Percentiles rank a stretch among this genome's conserved stretches.
Conservation (phyloP, 2,797 vertebrate species). For the Phoxinus dragarum region DNA sequence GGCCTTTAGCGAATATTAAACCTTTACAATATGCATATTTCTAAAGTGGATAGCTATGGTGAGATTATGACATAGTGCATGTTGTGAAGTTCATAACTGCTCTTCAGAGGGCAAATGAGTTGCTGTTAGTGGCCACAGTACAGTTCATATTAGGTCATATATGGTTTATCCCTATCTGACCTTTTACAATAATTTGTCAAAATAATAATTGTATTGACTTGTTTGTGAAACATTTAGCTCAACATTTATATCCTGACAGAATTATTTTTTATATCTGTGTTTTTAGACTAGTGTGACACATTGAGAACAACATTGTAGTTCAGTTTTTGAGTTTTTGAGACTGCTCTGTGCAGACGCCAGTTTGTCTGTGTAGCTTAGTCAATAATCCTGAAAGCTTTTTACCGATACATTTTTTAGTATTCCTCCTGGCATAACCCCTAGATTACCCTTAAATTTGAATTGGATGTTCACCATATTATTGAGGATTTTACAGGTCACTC, state of each 20-base stretch:
- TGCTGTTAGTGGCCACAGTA: background rate
- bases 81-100: background rate
- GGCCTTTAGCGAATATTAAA: slow-evolving; percentile 26
- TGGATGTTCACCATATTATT: slow-evolving; percentile 26
- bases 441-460: slow-evolving; percentile 32
- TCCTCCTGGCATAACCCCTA: background rate
- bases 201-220: background rate
- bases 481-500: slow-evolving; percentile 10
- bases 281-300: background rate
- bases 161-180: background rate
- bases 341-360: background rate
- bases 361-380: background rate
- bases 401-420: background rate
- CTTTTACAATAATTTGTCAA: background rate
- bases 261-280: background rate
- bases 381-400: slow-evolving; percentile 45
- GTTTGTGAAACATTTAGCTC: background rate
- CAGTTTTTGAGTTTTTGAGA: background rate
- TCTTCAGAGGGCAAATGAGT: slow-evolving; percentile 27
- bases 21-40: slow-evolving; percentile 30
- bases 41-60: slow-evolving; percentile 27
- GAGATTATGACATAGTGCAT: slow-evolving; percentile 14
- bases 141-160: background rate
- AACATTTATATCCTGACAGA: background rate
- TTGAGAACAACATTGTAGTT: background rate